Percentiles rank a stretch among this genome's conserved stretches.
Evolutionary conservation across 2,888 invertebrate species (phyloP).

Genomic region (Phoronis australis): DNA sequence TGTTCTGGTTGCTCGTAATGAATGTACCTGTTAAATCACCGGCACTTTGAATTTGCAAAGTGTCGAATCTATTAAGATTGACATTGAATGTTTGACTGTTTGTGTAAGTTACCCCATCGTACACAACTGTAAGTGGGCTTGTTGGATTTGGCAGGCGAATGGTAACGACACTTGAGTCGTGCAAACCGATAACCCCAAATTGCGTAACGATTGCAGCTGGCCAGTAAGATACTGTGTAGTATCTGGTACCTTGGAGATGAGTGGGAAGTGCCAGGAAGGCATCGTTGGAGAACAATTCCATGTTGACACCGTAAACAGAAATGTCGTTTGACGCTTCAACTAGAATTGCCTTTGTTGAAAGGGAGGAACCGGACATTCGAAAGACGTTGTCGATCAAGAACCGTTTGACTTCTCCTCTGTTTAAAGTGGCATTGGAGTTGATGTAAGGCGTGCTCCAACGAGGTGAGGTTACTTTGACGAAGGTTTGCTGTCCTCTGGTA

Average conservation of each 20-base stretch:
- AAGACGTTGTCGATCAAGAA: not conserved
- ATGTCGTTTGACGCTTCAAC: not conserved
- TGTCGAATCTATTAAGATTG: conserved; percentile 6
- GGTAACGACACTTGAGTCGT: not conserved
- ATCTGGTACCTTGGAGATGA: not conserved
- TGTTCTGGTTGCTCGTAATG: conserved; percentile 9
- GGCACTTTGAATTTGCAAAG: conserved; percentile 5
- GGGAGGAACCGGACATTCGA: not conserved
- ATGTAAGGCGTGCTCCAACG: not conserved
- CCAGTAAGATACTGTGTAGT: not conserved
- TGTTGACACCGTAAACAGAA: not conserved
- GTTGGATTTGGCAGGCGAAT: not conserved
- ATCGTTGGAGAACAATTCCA: not conserved
- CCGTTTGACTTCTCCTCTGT: not conserved
- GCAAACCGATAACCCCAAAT: not conserved
- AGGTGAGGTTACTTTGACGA: not conserved
- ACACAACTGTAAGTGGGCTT: not conserved
- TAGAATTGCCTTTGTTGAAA: not conserved
- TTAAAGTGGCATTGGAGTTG: not conserved
- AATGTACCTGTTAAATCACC: conserved; percentile 17
- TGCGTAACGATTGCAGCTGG: not conserved
- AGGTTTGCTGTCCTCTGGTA: not conserved
- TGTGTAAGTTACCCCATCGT: too few relatives aligned
- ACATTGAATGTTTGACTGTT: too few relatives aligned
- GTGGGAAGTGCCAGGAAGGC: not conserved